Base-by-base conservation (phyloP, 2,888 invertebrate genomes). In the Hetaerina titia region DNA sequence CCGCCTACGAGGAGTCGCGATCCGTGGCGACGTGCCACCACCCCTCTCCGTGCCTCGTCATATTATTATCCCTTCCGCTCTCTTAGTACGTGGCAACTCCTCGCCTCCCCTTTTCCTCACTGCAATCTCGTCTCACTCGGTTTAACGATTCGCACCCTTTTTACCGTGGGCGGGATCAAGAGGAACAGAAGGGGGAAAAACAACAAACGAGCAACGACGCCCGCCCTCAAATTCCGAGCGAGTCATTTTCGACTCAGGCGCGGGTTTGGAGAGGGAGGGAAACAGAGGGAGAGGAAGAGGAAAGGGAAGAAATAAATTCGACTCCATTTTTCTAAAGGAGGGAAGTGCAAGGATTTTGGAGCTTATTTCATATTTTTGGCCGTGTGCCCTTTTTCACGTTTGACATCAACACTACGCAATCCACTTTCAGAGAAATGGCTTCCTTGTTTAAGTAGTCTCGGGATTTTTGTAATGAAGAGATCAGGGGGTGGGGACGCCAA, bases 341-440 rank as follows among this genome's bases (percentile, higher is more conserved):
- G 13, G 60, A 5, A 60, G 60, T 1, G 2, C 11, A 17, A 17
- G 17, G 60, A 69, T 69, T 69, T 60, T 45, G 45, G 45, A 45
- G 45, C 45, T 45, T 45, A 45, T 45, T 60, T 69, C 69, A 9
- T 22, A 22, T 69, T 69, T 69, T 45, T 17, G 4, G 19, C 19
- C n/a, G 69, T 69, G 69, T 69, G 69, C n/a, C n/a, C 69, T n/a
- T 69, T 69, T 69, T 7, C 69, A 69, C 69, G 69, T 69, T 69
- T 69, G 22, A n/a, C 69, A 69, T 69, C 69, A 45, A 45, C 45
- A 45, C 45, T 45, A 69, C 69, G 19, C 69, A 69, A 69, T 69
- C 69, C 69, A 69, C 69, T 69, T 69, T 69, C 7, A 22, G 69
- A 22, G 69, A 69, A n/a, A 69, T 19, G 69, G 69, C 7, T 60